Evolutionary conservation across 1,140 invertebrate species (phyloP), one percentile per base, ranked within the genome.

Genomic region (Lordiphosa mommai): DNA sequence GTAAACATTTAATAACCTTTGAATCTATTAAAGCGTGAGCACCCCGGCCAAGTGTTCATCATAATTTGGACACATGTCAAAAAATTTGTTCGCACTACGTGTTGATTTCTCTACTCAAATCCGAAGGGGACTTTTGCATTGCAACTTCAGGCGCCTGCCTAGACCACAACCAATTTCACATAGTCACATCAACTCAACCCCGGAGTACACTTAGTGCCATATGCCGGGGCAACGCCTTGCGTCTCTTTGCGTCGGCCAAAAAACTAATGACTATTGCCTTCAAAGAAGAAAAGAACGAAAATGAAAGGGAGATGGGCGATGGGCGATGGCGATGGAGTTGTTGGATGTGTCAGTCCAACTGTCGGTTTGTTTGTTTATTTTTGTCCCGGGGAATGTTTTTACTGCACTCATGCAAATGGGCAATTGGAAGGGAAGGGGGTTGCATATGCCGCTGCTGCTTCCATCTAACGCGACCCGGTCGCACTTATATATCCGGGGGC

Each of bases 201-300:
- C 34, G 23, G 23, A 7, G 23, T 27, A 27, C 23, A 7, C 6
- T 27, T 7, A 4, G 23, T 27, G 23, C 23, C 23, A 27, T 27
- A 27, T 27, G 23, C 23, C 23, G 7, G 23, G 23, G 23, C 44
- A 37, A 13, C 14, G 13, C 16, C 58, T 20, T 10, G 12, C 32
- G 4, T 7, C 13, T 13, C 40, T 29, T 9, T 41, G 17, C 8
- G 40, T 32, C 64, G 56, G 64, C 61, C 66, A 70, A 70, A 70
- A 70, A 70, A 70, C 70, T 80, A 82, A 79, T 79, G 61, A 71
- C 76, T 80, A 58, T 60, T 80, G 60, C 69, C 66, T 63, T 82
- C 76, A 76, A 74, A 80, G 56, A 32, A 29, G 57, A 51, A 69
- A 53, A 61, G 55, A 72, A 60, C n/a, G n/a, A 4, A 27, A 27